A percentile compares a stretch with the other conserved stretches of the same genome.
These are phyloP conservation scores for Anguilla obscura DNA, from an alignment of 2,797 vertebrate species.

Conservation along the genomic window DNA sequence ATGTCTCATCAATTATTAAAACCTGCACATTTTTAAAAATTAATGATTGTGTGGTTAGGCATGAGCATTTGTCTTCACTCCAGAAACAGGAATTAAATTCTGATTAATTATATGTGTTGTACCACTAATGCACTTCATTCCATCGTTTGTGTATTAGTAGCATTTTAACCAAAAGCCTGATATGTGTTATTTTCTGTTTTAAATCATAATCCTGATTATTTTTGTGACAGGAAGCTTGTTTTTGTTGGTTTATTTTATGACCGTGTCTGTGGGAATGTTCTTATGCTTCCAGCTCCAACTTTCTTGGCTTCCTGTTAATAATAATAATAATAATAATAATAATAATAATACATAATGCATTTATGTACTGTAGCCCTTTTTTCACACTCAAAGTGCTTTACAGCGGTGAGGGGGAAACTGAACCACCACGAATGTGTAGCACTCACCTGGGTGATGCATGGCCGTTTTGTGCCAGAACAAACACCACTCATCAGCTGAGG, in stretches of 20 bases:
- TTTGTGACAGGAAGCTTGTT: background rate
- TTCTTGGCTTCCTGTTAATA: background rate
- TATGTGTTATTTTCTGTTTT: background rate
- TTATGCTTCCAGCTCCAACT: background rate
- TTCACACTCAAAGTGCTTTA: too few relatives aligned
- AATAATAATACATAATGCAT: too few relatives aligned
- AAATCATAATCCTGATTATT: background rate
- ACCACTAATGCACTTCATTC: background rate
- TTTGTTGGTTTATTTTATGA: background rate
- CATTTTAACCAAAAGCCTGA: background rate
- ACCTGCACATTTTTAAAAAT: background rate
- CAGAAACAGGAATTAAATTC: background rate
- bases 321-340: too few relatives aligned
- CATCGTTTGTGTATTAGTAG: background rate
- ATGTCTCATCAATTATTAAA: background rate
- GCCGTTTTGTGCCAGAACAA: too few relatives aligned
- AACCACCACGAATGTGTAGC: too few relatives aligned
- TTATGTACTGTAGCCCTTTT: too few relatives aligned
- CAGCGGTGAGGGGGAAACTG: too few relatives aligned
- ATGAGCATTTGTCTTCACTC: background rate
- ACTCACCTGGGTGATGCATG: too few relatives aligned
- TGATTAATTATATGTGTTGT: background rate
- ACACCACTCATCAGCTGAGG: too few relatives aligned
- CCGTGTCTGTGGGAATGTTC: background rate
- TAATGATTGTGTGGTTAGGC: background rate